Evolutionary conservation across 1,140 invertebrate species (phyloP), one percentile per base, ranked within the genome.

Genomic region (Rhyzopertha dominica): DNA sequence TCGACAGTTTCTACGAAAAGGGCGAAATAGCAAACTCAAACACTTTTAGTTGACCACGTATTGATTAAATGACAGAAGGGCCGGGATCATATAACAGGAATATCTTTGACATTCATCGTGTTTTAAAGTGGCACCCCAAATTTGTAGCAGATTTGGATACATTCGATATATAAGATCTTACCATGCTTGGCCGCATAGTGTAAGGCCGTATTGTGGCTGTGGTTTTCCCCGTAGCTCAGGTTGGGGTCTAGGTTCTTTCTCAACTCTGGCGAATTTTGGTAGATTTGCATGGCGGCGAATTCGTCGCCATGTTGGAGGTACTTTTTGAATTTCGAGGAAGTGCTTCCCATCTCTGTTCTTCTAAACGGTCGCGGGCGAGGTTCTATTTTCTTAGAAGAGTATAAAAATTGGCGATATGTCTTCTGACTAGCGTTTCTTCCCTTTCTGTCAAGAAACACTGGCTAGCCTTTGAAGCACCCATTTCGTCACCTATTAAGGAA

Each of bases 271-370:
- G 74, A 79, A 59, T 72, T 79, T 56, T 80, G 75, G 57, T 65
- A 68, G 34, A 63, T 65, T 61, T 81, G 77, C 69, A 84, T 75
- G 13, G 81, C 81, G 40, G 80, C 80, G 62, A 78, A 81, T 62
- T 84, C 81, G 63, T 84, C 80, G 17, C 80, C 80, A 72, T 80
- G 77, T 61, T 80, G 78, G n/a, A 84, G 68, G 62, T 82, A 79
- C 58, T 82, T 82, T 50, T 80, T 77, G 56, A 84, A 83, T 62
- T 84, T 84, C 19, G 80, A 81, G 10, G 80, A 81, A 14, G 78
- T 71, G 63, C 78, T 83, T 47, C 81, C 81, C 81, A 84, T 84
- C 50, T 24, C 9, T 50, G 14, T 19, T 30, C 9, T 42, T 29
- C 38, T 46, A 41, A 42, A 24, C 38, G 38, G 38, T 40, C 16